phyloP scores from a whole-genome alignment of 2,888 invertebrate genomes.

The Frankliniella intonsa region DNA sequence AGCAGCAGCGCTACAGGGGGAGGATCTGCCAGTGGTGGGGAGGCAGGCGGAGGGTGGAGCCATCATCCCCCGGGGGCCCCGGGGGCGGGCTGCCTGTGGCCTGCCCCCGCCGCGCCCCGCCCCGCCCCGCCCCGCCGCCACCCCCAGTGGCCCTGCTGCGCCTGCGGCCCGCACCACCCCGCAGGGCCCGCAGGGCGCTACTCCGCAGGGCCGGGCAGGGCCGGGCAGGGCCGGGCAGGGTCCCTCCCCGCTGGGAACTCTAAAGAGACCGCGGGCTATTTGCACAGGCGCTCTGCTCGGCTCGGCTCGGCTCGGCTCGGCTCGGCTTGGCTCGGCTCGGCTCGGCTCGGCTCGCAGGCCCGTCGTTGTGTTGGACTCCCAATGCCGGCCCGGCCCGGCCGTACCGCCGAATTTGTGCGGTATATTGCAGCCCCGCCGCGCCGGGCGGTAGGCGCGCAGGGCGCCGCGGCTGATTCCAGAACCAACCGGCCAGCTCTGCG shows the following conservation, averaged over 20 bases:
- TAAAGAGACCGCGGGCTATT: constrained; percentile 19
- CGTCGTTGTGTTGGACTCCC: neutral
- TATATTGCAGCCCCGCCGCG: too few relatives aligned
- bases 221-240: neutral
- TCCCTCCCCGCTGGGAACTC: constrained; percentile 7
- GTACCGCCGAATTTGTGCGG: too few relatives aligned
- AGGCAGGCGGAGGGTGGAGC: neutral
- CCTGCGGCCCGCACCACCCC: neutral
- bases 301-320: neutral
- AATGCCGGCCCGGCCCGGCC: too few relatives aligned
- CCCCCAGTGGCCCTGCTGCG: neutral
- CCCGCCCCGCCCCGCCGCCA: neutral
- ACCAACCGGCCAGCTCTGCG: too few relatives aligned
- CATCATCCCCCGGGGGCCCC: neutral
- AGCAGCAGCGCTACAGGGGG: neutral
- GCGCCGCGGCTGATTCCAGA: too few relatives aligned
- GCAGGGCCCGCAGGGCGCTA: neutral
- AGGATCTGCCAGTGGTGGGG: neutral
- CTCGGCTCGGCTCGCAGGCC: too few relatives aligned
- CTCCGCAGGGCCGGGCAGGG: neutral
- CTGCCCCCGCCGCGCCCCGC: neutral
- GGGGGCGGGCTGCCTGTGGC: constrained; percentile 16
- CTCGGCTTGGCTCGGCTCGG: neutral
- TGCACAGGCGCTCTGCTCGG: constrained; percentile 10
- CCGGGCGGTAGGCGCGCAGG: too few relatives aligned